These are phyloP conservation scores for Anarsia innoxiella DNA, from an alignment of 2,888 invertebrate species.

Conservation along the genomic window DNA sequence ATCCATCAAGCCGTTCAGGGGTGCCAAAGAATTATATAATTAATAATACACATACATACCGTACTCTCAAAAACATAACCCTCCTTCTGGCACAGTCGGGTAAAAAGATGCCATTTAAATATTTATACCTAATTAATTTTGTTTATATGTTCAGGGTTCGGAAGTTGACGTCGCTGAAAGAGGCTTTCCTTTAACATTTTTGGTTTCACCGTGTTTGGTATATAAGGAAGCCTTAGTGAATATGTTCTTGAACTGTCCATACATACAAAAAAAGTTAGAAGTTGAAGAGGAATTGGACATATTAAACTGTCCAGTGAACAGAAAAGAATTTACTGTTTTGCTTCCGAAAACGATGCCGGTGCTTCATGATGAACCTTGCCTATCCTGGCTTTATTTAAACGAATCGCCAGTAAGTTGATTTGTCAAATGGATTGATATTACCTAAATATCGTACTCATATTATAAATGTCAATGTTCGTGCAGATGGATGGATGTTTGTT, in stretches of 20 bases:
- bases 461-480: too few species aligned
- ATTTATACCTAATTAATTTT: too few species aligned
- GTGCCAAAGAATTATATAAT: too few species aligned
- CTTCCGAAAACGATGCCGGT: conserved; percentile 50
- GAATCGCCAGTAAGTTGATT: conserved; percentile 53
- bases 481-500: too few species aligned
- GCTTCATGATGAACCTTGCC: conserved; percentile 41
- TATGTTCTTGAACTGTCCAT: conserved; percentile 37
- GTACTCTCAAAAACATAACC: too few species aligned
- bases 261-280: conserved; percentile 39
- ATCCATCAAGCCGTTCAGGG: too few species aligned
- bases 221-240: conserved; percentile 46
- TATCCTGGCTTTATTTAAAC: conserved; percentile 54
- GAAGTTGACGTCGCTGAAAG: conserved; percentile 37
- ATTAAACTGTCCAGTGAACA: conserved; percentile 37
- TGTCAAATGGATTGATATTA: too few species aligned
- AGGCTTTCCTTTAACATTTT: conserved; percentile 56
- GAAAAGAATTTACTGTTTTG: conserved; percentile 50
- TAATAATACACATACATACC: conserved; percentile 16
- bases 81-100: too few species aligned
- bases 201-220: conserved; percentile 40
- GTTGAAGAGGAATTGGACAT: conserved; percentile 38
- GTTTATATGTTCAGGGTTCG: too few species aligned
- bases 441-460: too few species aligned
- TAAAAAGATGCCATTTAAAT: not conserved